A percentile compares a stretch with the other conserved stretches of the same genome.
phyloP scores from a whole-genome alignment of 2,888 invertebrate species.

The Sphecodes monilicornis region DNA sequence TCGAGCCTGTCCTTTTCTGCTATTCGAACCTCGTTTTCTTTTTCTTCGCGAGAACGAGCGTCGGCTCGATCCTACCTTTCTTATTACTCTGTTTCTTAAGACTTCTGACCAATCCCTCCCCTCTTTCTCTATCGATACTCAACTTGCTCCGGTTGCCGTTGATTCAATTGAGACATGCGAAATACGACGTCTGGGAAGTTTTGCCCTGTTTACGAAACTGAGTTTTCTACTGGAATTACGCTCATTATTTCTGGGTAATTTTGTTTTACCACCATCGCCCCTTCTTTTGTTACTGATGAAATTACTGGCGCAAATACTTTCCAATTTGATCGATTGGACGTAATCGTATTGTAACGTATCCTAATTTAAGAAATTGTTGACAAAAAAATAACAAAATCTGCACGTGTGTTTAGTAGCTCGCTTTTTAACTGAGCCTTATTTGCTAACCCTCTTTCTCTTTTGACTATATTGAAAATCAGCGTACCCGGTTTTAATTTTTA shows the following conservation, averaged over 20 bases:
- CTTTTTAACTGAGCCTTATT: too few relatives aligned
- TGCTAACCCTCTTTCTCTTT: too few relatives aligned
- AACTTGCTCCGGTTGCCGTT: background rate
- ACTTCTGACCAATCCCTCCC: background rate
- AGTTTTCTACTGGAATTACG: background rate
- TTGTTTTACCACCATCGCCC: background rate
- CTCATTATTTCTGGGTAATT: background rate
- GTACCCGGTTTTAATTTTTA: too few relatives aligned
- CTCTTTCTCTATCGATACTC: background rate
- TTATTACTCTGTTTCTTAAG: background rate
- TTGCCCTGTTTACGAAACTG: background rate
- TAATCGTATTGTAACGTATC: too few relatives aligned
- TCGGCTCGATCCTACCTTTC: background rate
- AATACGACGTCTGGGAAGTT: background rate
- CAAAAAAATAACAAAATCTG: too few relatives aligned
- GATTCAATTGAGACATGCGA: background rate
- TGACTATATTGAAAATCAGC: too few relatives aligned
- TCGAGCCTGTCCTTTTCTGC: constrained; percentile 15
- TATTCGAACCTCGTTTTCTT: constrained; percentile 15
- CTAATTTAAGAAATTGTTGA: too few relatives aligned
- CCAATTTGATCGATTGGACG: too few relatives aligned
- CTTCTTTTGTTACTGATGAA: background rate
- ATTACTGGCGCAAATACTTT: too few relatives aligned
- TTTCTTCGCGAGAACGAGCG: constrained; percentile 16
- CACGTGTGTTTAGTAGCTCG: too few relatives aligned